Conservation (phyloP, 2,888 invertebrate genomes). For the Cosmia pyralina region DNA sequence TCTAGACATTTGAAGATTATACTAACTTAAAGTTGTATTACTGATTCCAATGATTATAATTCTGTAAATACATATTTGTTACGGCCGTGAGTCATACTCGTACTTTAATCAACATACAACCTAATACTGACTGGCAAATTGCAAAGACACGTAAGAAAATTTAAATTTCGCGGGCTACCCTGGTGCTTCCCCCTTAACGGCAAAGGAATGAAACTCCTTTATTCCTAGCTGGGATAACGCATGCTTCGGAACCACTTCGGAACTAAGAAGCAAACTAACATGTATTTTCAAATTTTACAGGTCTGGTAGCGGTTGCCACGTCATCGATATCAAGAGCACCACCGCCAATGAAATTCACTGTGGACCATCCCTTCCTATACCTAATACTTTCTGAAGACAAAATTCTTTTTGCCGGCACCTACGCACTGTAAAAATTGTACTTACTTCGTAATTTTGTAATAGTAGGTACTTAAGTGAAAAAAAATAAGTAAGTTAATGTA, state of each 20-base stretch:
- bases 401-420: slow-evolving; percentile 62
- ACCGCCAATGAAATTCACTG: slow-evolving; percentile 49
- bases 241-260: not conserved
- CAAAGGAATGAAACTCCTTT: not conserved
- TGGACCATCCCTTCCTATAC: slow-evolving; percentile 63
- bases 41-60: too few species aligned
- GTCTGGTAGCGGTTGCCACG: slow-evolving; percentile 7
- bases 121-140: too few species aligned
- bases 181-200: too few species aligned
- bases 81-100: too few species aligned
- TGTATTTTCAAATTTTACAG: slow-evolving; percentile 35
- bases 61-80: too few species aligned
- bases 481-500: not conserved
- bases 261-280: slow-evolving; percentile 11
- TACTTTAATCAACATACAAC: too few species aligned
- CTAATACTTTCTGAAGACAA: slow-evolving; percentile 63
- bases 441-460: not conserved
- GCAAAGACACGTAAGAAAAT: too few species aligned
- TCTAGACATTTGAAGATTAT: too few species aligned
- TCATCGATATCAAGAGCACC: slow-evolving; percentile 48
- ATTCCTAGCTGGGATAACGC: slow-evolving; percentile 2
- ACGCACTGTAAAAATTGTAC: slow-evolving; percentile 13
- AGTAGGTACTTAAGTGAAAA: too few species aligned
- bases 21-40: too few species aligned
- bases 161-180: too few species aligned